These are phyloP conservation scores for Gephyroberyx darwinii DNA, from an alignment of 2,797 vertebrate genomes.

Conservation along the genomic window DNA sequence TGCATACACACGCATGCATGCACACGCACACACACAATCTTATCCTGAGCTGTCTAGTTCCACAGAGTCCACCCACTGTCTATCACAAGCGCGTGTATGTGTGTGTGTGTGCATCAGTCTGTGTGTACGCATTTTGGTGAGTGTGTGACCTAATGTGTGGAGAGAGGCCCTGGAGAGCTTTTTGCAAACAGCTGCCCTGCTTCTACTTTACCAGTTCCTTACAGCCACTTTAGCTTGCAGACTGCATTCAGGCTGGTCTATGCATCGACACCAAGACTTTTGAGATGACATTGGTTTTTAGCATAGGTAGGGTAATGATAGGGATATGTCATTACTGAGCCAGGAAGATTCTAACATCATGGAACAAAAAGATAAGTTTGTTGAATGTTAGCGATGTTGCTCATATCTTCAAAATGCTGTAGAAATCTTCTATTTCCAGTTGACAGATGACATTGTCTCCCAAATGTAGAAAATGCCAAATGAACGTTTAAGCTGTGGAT, in stretches of 20 bases:
- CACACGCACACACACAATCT: not conserved
- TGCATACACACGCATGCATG: not conserved
- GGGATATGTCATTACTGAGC: too few relatives aligned
- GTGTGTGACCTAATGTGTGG: constrained; percentile 2
- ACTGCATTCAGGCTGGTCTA: not conserved
- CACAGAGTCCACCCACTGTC: constrained; percentile 8
- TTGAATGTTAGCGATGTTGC: too few relatives aligned
- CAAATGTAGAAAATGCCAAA: too few relatives aligned
- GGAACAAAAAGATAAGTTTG: too few relatives aligned
- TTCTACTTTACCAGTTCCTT: not conserved
- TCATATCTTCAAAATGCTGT: too few relatives aligned
- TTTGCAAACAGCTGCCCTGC: too few relatives aligned
- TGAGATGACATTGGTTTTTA: not conserved
- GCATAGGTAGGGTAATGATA: not conserved
- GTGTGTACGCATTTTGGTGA: constrained; percentile 5
- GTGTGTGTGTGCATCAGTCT: not conserved
- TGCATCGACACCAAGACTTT: not conserved
- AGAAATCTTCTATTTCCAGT: too few relatives aligned
- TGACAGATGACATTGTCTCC: too few relatives aligned
- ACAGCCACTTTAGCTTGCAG: not conserved
- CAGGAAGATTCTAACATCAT: too few relatives aligned
- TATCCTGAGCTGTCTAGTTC: constrained; percentile 6
- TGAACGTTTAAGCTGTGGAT: too few relatives aligned
- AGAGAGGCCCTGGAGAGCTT: too few relatives aligned
- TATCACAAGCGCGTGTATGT: not conserved